Conservation (phyloP, 2,797 vertebrate genomes). For the Platyrinchus mystaceus region DNA sequence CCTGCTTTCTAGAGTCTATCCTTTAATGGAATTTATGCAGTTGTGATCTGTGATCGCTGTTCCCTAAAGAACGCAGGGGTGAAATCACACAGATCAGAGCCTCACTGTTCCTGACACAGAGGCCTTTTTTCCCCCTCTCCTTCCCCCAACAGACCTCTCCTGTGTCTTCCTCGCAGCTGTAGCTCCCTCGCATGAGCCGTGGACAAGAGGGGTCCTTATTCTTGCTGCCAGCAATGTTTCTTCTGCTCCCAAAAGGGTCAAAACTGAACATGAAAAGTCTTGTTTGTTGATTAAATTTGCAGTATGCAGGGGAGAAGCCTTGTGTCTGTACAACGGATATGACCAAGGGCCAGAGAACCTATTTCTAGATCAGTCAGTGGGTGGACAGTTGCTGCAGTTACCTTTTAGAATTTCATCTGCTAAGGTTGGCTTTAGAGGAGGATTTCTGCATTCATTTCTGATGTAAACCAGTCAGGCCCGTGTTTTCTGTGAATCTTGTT, state of each 20-base stretch:
- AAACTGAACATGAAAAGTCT: not conserved
- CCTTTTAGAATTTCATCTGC: not conserved
- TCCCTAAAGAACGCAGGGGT: not conserved
- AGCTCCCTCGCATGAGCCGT: not conserved
- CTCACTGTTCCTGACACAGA: slow-evolving; percentile 47
- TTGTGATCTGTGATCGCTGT: not conserved
- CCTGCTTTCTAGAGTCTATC: not conserved
- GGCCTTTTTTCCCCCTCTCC: not conserved
- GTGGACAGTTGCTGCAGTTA: not conserved
- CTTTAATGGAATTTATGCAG: not conserved
- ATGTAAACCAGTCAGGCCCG: accelerated
- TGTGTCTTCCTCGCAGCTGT: slow-evolving; percentile 2
- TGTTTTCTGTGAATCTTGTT: accelerated
- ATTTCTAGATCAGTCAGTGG: not conserved
- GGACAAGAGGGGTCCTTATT: slow-evolving; percentile 43
- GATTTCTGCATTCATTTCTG: not conserved
- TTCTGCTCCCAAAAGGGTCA: not conserved
- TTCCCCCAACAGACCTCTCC: not conserved
- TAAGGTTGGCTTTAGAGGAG: not conserved
- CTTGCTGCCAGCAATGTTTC: not conserved
- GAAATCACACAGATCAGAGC: slow-evolving; percentile 17
- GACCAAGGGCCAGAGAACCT: not conserved
- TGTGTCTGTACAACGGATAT: accelerated
- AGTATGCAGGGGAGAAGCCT: not conserved
- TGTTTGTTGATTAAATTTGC: not conserved